Percentiles rank a stretch among this genome's conserved stretches.
phyloP scores from a whole-genome alignment of 2,113 vertebrate genomes.

The Neogale vison region DNA sequence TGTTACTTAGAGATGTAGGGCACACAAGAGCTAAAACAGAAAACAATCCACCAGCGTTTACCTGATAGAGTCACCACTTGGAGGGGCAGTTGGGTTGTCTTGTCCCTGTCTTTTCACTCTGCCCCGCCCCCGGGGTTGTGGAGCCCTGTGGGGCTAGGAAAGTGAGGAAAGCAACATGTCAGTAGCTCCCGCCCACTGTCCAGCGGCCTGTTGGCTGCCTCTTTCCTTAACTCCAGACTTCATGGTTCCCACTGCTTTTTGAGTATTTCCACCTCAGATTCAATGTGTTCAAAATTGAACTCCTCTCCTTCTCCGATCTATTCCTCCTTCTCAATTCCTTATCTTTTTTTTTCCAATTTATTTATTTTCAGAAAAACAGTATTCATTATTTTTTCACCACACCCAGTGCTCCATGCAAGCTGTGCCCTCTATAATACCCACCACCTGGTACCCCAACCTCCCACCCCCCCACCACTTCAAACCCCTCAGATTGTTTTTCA shows the following conservation, averaged over 20 bases:
- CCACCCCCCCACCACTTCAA: too few species aligned
- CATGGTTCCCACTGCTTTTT: not conserved
- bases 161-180: not conserved
- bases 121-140: not conserved
- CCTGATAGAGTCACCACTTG: not conserved
- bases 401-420: too few species aligned
- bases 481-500: too few species aligned
- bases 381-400: too few species aligned
- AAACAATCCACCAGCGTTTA: not conserved
- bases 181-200: not conserved
- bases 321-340: not conserved
- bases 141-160: not conserved
- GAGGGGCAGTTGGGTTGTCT: not conserved
- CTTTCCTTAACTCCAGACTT: not conserved
- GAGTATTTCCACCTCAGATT: not conserved
- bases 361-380: too few species aligned
- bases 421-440: too few species aligned
- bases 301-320: not conserved
- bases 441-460: too few species aligned
- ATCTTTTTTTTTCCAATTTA: too few species aligned
- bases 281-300: not conserved
- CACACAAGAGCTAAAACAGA: not conserved
- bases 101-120: not conserved
- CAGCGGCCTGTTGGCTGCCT: not conserved
- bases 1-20: not conserved